These are phyloP conservation scores for Aphelenchoides fujianensis DNA, from an alignment of 1,140 invertebrate species.

Conservation along the genomic window DNA sequence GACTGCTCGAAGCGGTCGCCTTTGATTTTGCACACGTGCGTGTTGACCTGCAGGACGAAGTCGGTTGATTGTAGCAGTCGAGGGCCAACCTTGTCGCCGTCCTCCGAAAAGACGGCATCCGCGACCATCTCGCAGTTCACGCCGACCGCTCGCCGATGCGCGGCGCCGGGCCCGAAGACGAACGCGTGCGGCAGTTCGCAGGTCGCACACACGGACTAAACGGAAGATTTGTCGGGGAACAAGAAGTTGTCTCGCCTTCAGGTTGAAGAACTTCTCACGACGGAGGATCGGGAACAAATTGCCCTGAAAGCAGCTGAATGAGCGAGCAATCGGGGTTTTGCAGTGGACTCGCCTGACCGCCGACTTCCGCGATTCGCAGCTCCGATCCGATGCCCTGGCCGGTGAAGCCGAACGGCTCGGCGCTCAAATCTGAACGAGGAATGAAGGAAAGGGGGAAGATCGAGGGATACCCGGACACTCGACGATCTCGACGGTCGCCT, in stretches of 20 bases:
- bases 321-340: too few species aligned
- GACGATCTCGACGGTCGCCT: constrained; percentile 8
- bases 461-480: constrained; percentile 1
- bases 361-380: constrained; percentile 11
- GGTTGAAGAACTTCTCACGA: constrained; percentile 13
- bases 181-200: constrained; percentile 7
- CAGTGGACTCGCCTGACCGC: background rate
- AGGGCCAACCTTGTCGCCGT: background rate
- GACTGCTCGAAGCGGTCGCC: background rate
- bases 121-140: constrained; percentile 21
- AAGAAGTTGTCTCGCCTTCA: constrained; percentile 7
- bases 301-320: background rate
- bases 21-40: constrained; percentile 15
- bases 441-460: background rate
- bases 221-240: too few species aligned
- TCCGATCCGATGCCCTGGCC: constrained; percentile 2
- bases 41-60: background rate
- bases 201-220: constrained; percentile 4
- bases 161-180: constrained; percentile 13
- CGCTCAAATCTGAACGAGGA: background rate
- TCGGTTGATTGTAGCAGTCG: background rate
- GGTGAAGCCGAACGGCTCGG: constrained; percentile 6
- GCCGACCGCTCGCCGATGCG: background rate
- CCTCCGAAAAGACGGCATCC: constrained; percentile 10
- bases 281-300: constrained; percentile 17